Evolutionary conservation across 2,888 invertebrate genomes (phyloP).

Genomic region (Ectemnius lituratus): DNA sequence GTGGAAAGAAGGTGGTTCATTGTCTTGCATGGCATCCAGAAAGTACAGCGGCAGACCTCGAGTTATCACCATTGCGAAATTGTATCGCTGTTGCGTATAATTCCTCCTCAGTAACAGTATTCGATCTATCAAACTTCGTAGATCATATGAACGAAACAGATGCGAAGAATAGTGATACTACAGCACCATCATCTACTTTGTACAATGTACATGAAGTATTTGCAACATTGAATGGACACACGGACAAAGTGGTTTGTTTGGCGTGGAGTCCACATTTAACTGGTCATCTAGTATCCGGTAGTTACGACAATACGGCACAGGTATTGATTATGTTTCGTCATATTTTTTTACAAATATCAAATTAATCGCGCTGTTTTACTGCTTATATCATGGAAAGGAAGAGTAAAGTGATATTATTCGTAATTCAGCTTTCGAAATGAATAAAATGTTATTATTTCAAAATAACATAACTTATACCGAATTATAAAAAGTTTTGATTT

Average conservation of each 20-base stretch:
- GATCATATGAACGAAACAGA: slow-evolving; percentile 27
- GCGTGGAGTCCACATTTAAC: slow-evolving; percentile 86
- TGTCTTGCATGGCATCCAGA: slow-evolving; percentile 86
- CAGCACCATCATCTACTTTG: slow-evolving; percentile 6
- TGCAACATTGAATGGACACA: slow-evolving; percentile 79
- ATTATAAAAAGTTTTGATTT: no score
- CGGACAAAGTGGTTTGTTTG: slow-evolving; percentile 79
- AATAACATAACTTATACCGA: no score
- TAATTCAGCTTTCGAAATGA: no score
- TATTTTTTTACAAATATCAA: not conserved
- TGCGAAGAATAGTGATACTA: slow-evolving; percentile 18
- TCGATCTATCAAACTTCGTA: slow-evolving; percentile 73
- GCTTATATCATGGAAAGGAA: no score
- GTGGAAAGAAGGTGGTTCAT: slow-evolving; percentile 81
- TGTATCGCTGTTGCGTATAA: slow-evolving; percentile 84
- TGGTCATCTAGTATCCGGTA: slow-evolving; percentile 83
- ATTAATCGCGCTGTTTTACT: no score
- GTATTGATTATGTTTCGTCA: slow-evolving; percentile 75
- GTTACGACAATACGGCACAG: slow-evolving; percentile 85
- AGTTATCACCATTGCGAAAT: slow-evolving; percentile 80
- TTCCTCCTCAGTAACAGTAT: slow-evolving; percentile 79
- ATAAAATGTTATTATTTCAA: no score
- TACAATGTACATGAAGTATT: slow-evolving; percentile 64
- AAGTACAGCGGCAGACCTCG: slow-evolving; percentile 80
- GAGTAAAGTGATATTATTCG: no score